Evolutionary conservation across 2,113 vertebrate genomes (phyloP).

Genomic region (rabbit (Oryctolagus cuniculus)): mOryCun1.1 NC_091447.1:53273001-53273500

Average conservation of each 20-base stretch:
- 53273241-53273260: background rate
- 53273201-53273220: too few species aligned
- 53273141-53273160: background rate
- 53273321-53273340: background rate
- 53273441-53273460: background rate
- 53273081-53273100: too few species aligned
- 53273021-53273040: too few species aligned
- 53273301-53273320: background rate
- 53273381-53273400: background rate
- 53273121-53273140: too few species aligned
- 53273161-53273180: background rate
- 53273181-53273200: accelerated
- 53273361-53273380: too few species aligned
- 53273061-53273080: too few species aligned
- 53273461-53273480: background rate
- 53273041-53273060: too few species aligned
- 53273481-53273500: constrained; percentile 67
- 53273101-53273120: too few species aligned
- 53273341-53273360: background rate
- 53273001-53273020: too few species aligned
- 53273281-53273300: accelerated
- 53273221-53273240: too few species aligned
- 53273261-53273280: background rate
- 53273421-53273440: background rate
- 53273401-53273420: background rate